phyloP scores from a whole-genome alignment of 2,797 vertebrate species.

The Valencia hispanica region DNA sequence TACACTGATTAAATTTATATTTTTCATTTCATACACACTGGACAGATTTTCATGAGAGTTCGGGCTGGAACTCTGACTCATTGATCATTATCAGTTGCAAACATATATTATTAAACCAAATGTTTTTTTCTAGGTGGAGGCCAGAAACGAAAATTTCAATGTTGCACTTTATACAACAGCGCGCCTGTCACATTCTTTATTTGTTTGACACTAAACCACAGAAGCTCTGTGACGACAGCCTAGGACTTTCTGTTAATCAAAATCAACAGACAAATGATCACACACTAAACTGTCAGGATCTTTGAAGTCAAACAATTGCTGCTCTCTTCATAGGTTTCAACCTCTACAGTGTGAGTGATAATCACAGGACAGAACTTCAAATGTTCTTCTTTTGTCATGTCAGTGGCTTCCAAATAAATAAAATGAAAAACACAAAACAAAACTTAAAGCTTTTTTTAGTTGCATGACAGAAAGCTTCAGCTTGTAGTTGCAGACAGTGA shows the following conservation, averaged over 20 bases:
- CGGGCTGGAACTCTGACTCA: not conserved
- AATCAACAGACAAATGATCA: slow-evolving; percentile 66
- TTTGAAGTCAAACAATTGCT: slow-evolving; percentile 67
- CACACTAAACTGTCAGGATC: slow-evolving; percentile 52
- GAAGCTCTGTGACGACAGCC: slow-evolving; percentile 43
- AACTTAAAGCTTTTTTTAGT: slow-evolving; percentile 27
- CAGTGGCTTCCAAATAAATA: slow-evolving; percentile 51
- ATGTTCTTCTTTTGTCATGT: slow-evolving; percentile 66
- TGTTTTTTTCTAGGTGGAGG: not conserved
- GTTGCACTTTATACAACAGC: slow-evolving; percentile 31
- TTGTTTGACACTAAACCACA: slow-evolving; percentile 51
- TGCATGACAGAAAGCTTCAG: slow-evolving; percentile 41
- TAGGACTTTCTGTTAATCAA: slow-evolving; percentile 59
- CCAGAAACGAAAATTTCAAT: slow-evolving; percentile 13
- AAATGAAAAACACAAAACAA: not conserved
- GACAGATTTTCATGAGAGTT: not conserved
- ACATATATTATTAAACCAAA: not conserved
- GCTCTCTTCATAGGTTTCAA: slow-evolving; percentile 42
- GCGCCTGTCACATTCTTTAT: slow-evolving; percentile 19
- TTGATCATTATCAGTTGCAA: not conserved
- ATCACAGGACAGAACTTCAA: slow-evolving; percentile 57
- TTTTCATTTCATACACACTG: not conserved
- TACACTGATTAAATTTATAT: not conserved
- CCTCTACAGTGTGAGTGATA: slow-evolving; percentile 52
- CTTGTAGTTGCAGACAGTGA: slow-evolving; percentile 70